Conservation (phyloP, 2,113 vertebrate species). For the Crotophaga sulcirostris region DNA sequence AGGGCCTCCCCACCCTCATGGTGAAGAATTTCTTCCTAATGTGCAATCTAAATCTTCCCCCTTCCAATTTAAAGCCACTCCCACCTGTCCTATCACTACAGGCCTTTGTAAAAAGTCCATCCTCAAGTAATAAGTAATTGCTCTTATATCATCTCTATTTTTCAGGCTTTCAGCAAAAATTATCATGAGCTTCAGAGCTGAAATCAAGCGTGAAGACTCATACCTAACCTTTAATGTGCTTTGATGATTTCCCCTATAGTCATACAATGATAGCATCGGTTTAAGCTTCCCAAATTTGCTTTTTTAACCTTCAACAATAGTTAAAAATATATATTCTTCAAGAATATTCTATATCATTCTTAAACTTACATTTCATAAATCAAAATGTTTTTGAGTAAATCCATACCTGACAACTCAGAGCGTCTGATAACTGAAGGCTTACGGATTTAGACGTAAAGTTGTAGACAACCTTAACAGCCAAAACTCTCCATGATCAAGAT, state of each 20-base stretch:
- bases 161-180: neutral
- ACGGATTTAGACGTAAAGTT: neutral
- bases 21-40: too few species aligned
- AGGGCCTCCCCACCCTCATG: too few species aligned
- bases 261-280: neutral
- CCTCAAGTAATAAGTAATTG: neutral
- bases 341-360: neutral
- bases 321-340: neutral
- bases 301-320: neutral
- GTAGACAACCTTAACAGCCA: neutral
- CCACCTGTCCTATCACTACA: too few species aligned
- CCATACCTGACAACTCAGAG: neutral
- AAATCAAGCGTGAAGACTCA: neutral
- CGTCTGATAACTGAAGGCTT: neutral
- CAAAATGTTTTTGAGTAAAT: neutral
- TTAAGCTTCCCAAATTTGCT: neutral
- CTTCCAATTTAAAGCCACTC: too few species aligned
- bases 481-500: neutral
- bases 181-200: neutral
- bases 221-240: neutral
- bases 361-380: neutral
- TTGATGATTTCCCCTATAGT: neutral
- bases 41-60: too few species aligned
- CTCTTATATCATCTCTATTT: neutral
- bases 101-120: too few species aligned